Evolutionary conservation across 2,797 vertebrate species (phyloP), one percentile per base, ranked within the genome.

Genomic region (Muscicapa striata): DNA sequence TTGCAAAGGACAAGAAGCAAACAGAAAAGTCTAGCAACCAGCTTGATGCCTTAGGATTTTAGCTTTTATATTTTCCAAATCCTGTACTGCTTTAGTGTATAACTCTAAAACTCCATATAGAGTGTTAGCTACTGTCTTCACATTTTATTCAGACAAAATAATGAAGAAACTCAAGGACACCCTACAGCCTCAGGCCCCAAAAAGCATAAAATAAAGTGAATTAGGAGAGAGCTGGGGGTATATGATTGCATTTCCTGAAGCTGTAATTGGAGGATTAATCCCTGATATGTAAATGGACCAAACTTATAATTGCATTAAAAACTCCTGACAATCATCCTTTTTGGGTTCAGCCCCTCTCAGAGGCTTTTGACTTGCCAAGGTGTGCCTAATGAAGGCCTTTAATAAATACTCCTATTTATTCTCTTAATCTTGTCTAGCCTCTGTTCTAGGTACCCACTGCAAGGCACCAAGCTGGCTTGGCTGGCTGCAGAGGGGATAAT

Each of bases 161-260:
- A 38, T 57, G 48, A 49, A 49, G 29, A 46, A 27, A 27, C 18
- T 57, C 76, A 66, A 38, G 22, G n/a, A 22, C 62, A 32, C 14
- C 34, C 15, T 10, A 38, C 27, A 4, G n/a, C 8, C 9, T 78
- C 34, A 27, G 51, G 11, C 27, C 40, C 27, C 0, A 1, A 78
- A 15, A 21, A 12, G 8, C 13, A 3, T 5, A 78, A 26, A 6
- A 43, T 30, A 10, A 11, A 54, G 13, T 34, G n/a, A 38, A 5
- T 1, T 34, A 9, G 9, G 6, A 10, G 5, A 2, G 13, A 32
- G 27, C n/a, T 46, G 17, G 22, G 11, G 5, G 13, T 2, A 11
- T 4, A 11, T 45, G 5, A 38, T 41, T 78, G 26, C n/a, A 32
- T 66, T 46, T 55, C n/a, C 62, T 64, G 40, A 45, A 45, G 20